Percentiles rank a stretch among this genome's conserved stretches.
Conservation (phyloP, 2,888 invertebrate species). For the Emesis furor region DNA sequence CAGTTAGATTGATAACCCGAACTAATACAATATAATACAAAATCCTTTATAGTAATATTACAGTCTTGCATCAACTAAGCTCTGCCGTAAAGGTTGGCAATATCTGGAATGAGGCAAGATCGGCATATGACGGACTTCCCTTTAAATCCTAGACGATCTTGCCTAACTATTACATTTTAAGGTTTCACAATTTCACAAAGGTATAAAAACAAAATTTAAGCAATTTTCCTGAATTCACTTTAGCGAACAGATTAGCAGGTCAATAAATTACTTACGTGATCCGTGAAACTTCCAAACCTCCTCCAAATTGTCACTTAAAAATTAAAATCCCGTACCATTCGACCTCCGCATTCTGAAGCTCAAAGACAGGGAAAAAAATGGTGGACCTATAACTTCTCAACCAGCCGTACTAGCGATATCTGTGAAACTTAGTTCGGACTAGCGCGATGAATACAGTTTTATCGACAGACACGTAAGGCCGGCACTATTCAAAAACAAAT, state of each 20-base stretch:
- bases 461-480: neutral
- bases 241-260: neutral
- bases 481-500: neutral
- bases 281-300: neutral
- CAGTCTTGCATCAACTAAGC: neutral
- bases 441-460: neutral
- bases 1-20: neutral
- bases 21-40: neutral
- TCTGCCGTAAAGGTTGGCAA: neutral
- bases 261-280: slow-evolving; percentile 17
- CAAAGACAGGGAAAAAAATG: neutral
- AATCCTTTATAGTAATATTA: neutral
- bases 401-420: neutral
- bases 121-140: slow-evolving; percentile 25
- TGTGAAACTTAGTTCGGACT: neutral
- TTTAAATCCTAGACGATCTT: slow-evolving; percentile 1
- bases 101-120: slow-evolving; percentile 22
- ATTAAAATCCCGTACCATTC: neutral
- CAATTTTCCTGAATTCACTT: neutral
- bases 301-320: slow-evolving; percentile 14
- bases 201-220: slow-evolving; percentile 17
- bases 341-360: neutral
- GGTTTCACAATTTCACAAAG: neutral
- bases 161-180: slow-evolving; percentile 20
- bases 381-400: neutral